Evolutionary conservation across 2,113 vertebrate genomes (phyloP).

Genomic region (Nycticebus coucang): DNA sequence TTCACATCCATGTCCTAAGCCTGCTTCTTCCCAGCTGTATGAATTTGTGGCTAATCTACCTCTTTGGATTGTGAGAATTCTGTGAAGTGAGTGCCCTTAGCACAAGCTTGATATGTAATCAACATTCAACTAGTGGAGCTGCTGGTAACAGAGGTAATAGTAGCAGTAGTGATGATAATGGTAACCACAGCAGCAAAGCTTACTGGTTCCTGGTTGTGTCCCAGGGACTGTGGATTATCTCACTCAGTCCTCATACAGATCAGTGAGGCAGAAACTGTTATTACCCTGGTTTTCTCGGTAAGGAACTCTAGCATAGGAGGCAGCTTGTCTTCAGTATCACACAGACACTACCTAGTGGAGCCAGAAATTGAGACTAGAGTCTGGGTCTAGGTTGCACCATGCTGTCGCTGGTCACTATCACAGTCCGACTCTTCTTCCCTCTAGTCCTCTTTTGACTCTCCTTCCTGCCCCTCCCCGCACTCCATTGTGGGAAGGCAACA

Average conservation of each 20-base stretch:
- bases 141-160: accelerated
- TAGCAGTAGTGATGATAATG: accelerated
- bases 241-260: background rate
- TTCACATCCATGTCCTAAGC: background rate
- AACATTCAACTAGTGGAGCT: background rate
- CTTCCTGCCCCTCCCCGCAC: background rate
- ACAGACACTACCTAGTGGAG: background rate
- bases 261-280: background rate
- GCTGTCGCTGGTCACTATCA: background rate
- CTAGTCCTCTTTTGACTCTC: background rate
- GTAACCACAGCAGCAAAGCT: background rate
- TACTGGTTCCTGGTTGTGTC: background rate
- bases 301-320: background rate
- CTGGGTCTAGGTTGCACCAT: background rate
- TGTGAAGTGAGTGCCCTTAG: background rate
- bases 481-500: background rate
- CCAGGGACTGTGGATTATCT: background rate
- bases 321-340: background rate
- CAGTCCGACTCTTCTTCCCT: background rate
- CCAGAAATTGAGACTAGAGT: background rate
- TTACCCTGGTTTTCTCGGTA: background rate
- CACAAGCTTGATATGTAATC: background rate
- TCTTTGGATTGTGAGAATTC: background rate
- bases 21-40: background rate
- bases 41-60: background rate